phyloP scores from a whole-genome alignment of 2,888 invertebrate genomes.

The Agrochola circellaris region DNA sequence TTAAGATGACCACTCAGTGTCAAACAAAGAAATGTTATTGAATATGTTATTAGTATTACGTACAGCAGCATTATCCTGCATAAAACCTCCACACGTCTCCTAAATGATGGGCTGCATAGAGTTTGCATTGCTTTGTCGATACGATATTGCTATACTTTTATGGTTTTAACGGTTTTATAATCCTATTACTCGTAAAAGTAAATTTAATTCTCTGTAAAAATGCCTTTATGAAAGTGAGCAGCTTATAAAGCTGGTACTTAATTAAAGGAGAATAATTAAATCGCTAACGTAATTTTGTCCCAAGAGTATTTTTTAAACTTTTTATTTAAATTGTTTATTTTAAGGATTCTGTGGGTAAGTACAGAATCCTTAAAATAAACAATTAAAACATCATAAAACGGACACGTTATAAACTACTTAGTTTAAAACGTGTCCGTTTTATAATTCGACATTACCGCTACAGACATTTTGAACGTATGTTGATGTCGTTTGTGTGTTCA shows the following conservation, averaged over 20 bases:
- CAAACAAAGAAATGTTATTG: background rate
- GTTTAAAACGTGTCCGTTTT: background rate
- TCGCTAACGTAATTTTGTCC: slow-evolving; percentile 29
- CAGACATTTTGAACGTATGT: background rate
- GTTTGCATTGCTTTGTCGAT: too few species aligned
- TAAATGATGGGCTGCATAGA: too few species aligned
- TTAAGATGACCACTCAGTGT: background rate
- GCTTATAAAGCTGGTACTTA: slow-evolving; percentile 9
- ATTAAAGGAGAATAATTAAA: slow-evolving; percentile 31
- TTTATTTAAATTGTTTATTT: background rate
- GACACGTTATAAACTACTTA: too few species aligned
- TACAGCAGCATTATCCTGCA: background rate
- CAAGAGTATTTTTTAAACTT: background rate
- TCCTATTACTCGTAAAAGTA: background rate
- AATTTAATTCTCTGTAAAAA: background rate
- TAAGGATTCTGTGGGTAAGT: background rate
- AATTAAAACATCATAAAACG: too few species aligned
- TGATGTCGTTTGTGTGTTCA: slow-evolving; percentile 9
- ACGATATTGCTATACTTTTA: background rate
- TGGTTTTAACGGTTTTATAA: slow-evolving; percentile 2
- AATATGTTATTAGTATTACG: background rate
- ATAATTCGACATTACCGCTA: background rate
- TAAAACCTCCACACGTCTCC: too few species aligned
- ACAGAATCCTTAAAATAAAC: too few species aligned
- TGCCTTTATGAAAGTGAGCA: background rate